Conservation (phyloP, 2,888 invertebrate genomes). For the Tetheella fluctuosa region DNA sequence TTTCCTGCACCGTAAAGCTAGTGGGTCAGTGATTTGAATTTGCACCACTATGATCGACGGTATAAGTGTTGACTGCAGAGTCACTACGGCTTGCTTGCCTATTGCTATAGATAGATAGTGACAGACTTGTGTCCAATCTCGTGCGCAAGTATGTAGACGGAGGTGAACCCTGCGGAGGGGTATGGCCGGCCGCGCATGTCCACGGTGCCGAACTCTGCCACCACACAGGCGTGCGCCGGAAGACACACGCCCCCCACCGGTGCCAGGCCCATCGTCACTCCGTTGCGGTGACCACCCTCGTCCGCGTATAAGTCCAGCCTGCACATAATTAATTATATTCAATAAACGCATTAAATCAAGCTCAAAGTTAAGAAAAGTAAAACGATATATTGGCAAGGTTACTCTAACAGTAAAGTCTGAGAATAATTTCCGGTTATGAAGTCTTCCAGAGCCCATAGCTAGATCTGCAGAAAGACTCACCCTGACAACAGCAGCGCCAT, state of each 20-base stretch:
- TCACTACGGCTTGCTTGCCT: background rate
- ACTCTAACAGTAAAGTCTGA: background rate
- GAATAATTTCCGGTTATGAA: too few relatives aligned
- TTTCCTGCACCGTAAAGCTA: background rate
- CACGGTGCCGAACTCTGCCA: conserved; percentile 90
- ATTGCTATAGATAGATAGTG: conserved; percentile 22
- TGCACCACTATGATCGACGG: background rate
- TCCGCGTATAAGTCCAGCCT: conserved; percentile 89
- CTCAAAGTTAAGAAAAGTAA: background rate
- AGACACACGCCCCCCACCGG: conserved; percentile 91
- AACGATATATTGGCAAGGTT: too few relatives aligned
- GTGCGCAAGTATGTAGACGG: conserved; percentile 92
- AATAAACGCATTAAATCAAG: background rate
- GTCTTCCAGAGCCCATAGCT: background rate
- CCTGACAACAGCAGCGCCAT: conserved; percentile 91
- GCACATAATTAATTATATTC: conserved; percentile 19
- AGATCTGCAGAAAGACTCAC: conserved; percentile 56
- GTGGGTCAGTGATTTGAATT: background rate
- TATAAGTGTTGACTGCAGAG: background rate
- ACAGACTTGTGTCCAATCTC: conserved; percentile 93
- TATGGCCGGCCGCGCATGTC: conserved; percentile 90
- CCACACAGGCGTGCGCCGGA: conserved; percentile 89
- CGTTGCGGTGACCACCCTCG: conserved; percentile 87
- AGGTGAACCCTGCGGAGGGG: conserved; percentile 93
- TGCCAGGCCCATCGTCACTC: conserved; percentile 92